A percentile compares a stretch with the other conserved stretches of the same genome.
Conservation (phyloP, 2,888 invertebrate genomes). For the Ashinkailepas kermadecensis region DNA sequence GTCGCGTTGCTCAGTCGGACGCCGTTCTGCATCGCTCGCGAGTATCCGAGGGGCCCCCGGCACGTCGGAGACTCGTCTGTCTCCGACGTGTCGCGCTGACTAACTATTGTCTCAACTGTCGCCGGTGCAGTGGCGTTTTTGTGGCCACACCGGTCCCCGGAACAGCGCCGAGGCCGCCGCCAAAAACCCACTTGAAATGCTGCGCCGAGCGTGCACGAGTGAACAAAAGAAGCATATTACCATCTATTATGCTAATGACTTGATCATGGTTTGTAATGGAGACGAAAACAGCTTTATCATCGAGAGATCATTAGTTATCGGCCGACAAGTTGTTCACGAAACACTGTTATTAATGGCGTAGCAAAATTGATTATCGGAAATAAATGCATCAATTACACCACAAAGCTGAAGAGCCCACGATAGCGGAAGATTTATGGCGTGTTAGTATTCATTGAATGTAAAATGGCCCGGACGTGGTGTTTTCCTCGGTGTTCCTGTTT, state of each 20-base stretch:
- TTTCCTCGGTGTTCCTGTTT: neutral
- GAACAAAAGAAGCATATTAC: conserved; percentile 6
- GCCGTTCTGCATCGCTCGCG: too few species aligned
- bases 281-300: conserved; percentile 16
- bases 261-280: conserved; percentile 11
- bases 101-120: too few species aligned
- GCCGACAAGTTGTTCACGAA: conserved; percentile 9
- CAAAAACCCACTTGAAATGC: too few species aligned
- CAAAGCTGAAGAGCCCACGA: neutral
- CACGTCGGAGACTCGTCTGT: too few species aligned
- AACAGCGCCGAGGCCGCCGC: too few species aligned
- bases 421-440: neutral
- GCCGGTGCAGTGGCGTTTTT: too few species aligned
- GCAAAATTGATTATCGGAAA: conserved; percentile 15
- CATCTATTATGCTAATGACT: neutral
- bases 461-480: neutral
- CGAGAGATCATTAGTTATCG: neutral
- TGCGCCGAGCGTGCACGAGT: neutral
- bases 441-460: conserved; percentile 14
- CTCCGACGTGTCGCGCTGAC: too few species aligned
- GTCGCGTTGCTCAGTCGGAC: too few species aligned
- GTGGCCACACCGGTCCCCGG: too few species aligned
- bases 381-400: conserved; percentile 14
- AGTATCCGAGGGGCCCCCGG: too few species aligned
- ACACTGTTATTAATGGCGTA: neutral